Conservation (phyloP, 2,888 invertebrate genomes). For the Eilema caniola region DNA sequence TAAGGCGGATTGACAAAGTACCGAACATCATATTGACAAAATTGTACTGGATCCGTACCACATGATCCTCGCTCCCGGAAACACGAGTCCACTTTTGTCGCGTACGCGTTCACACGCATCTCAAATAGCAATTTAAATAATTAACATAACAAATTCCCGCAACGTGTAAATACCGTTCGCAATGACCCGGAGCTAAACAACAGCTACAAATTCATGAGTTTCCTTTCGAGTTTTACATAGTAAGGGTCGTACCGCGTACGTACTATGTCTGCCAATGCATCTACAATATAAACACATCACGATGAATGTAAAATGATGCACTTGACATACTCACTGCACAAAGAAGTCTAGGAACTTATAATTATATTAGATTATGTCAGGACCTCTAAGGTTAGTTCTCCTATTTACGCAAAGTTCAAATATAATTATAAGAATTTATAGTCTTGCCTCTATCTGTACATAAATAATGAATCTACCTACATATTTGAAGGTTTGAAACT, state of each 20-base stretch:
- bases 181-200: constrained; percentile 48
- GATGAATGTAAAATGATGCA: constrained; percentile 41
- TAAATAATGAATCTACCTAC: not conserved
- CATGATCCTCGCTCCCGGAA: constrained; percentile 51
- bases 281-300: constrained; percentile 27
- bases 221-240: constrained; percentile 37
- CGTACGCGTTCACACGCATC: constrained; percentile 58
- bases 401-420: constrained; percentile 40
- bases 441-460: not conserved
- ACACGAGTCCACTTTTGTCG: constrained; percentile 33
- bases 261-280: constrained; percentile 16
- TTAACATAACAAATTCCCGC: constrained; percentile 61
- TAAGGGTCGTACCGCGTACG: constrained; percentile 36
- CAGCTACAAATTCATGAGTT: constrained; percentile 38
- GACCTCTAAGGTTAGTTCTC: constrained; percentile 37
- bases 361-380: constrained; percentile 48
- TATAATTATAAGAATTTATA: constrained; percentile 32
- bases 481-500: not conserved
- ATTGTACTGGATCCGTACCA: constrained; percentile 24
- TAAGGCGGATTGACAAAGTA: not conserved
- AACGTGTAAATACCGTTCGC: constrained; percentile 45
- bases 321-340: constrained; percentile 58
- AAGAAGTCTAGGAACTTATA: constrained; percentile 53
- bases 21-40: not conserved
- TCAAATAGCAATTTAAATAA: constrained; percentile 62